A percentile compares a stretch with the other conserved stretches of the same genome.
Conservation (phyloP, 2,113 vertebrate genomes). For the Carassius gibelio region DNA sequence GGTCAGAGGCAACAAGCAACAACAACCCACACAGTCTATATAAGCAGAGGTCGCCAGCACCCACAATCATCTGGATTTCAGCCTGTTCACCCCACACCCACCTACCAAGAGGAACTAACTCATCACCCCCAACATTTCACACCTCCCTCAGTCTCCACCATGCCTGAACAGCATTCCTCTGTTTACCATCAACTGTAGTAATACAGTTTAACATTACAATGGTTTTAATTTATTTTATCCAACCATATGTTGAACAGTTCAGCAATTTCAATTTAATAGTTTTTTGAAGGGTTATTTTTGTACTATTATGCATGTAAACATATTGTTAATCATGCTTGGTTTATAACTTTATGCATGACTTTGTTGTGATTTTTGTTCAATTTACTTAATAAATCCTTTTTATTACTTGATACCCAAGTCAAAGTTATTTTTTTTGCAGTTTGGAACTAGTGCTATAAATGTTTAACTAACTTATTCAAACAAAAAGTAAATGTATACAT, state of each 20-base stretch:
- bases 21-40: neutral
- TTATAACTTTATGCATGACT: too few relatives aligned
- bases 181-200: neutral
- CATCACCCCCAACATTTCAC: neutral
- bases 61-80: neutral
- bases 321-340: too few relatives aligned
- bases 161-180: neutral
- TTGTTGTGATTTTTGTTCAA: too few relatives aligned
- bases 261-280: neutral
- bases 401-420: too few relatives aligned
- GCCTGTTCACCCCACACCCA: conserved; percentile 2
- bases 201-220: neutral
- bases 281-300: neutral
- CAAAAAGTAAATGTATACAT: too few relatives aligned
- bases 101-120: neutral
- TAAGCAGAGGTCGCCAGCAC: neutral
- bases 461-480: too few relatives aligned
- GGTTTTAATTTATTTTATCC: too few relatives aligned
- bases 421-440: too few relatives aligned
- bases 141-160: neutral
- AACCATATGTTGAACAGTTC: neutral
- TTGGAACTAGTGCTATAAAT: too few relatives aligned
- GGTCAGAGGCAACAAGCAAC: neutral
- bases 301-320: too few relatives aligned
- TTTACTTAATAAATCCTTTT: too few relatives aligned